Evolutionary conservation across 2,888 invertebrate species (phyloP).

Genomic region (Plutella xylostella): DNA sequence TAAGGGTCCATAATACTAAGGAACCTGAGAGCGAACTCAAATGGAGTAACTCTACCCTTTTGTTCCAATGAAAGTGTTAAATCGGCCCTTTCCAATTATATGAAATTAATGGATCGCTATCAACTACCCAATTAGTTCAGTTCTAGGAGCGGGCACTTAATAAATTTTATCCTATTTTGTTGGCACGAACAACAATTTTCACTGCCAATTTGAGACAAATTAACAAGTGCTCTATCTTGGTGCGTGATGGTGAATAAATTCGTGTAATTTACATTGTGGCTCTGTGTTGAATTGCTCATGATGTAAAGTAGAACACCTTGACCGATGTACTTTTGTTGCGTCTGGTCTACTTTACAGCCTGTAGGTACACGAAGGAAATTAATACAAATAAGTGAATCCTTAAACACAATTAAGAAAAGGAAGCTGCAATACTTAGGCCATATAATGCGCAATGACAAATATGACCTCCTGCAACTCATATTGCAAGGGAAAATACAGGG

Average conservation of each 20-base stretch:
- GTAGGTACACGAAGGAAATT: too few species aligned
- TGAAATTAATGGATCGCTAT: slow-evolving; percentile 24
- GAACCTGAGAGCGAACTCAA: neutral
- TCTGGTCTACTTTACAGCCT: too few species aligned
- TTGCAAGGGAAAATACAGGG: too few species aligned
- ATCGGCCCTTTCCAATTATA: slow-evolving; percentile 22
- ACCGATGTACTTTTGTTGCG: too few species aligned
- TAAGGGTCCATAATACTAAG: slow-evolving; percentile 1
- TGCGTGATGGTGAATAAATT: slow-evolving; percentile 7
- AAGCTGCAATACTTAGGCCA: too few species aligned
- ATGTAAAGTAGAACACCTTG: too few species aligned
- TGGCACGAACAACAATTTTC: slow-evolving; percentile 17
- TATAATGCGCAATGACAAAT: too few species aligned
- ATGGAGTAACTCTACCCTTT: neutral
- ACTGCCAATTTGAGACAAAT: slow-evolving; percentile 18
- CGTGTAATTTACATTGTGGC: neutral
- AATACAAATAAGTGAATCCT: too few species aligned
- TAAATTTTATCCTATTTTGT: slow-evolving; percentile 21
- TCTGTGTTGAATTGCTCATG: too few species aligned
- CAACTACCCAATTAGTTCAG: slow-evolving; percentile 25
- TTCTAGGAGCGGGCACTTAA: slow-evolving; percentile 22
- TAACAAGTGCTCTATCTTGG: slow-evolving; percentile 16
- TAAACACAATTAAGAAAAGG: too few species aligned
- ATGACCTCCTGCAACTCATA: too few species aligned
- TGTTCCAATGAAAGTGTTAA: slow-evolving; percentile 12